A percentile compares a stretch with the other conserved stretches of the same genome.
phyloP scores from a whole-genome alignment of 1,140 invertebrate genomes.

The Apis dorsata region DNA sequence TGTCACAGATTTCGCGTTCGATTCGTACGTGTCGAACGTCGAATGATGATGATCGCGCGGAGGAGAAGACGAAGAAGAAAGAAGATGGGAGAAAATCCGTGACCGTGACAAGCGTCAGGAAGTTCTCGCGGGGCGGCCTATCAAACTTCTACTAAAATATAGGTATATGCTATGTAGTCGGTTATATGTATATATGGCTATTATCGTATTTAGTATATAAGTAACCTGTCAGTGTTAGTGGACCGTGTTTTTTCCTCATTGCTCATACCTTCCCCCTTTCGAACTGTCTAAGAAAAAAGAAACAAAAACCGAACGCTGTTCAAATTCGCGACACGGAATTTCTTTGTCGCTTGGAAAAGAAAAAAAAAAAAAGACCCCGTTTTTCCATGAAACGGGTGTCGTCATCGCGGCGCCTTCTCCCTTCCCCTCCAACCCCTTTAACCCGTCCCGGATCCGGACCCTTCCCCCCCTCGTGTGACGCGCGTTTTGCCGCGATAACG shows the following conservation, averaged over 20 bases:
- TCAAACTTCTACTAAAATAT: conserved; percentile 79
- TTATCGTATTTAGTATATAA: conserved; percentile 73
- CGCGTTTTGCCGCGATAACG: conserved; percentile 2
- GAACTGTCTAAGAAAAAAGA: not conserved
- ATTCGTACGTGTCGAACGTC: too few relatives aligned
- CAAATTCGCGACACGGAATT: conserved; percentile 11
- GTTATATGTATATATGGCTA: conserved; percentile 76
- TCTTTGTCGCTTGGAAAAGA: not conserved
- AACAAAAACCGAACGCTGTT: conserved; percentile 5
- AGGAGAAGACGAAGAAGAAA: too few relatives aligned
- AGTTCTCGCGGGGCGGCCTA: conserved; percentile 67
- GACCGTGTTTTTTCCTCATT: conserved; percentile 58
- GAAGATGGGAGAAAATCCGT: not conserved
- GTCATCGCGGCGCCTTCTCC: not conserved
- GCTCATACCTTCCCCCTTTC: not conserved
- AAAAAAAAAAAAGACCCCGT: too few relatives aligned
- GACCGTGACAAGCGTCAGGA: conserved; percentile 55
- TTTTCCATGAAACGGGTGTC: conserved; percentile 33
- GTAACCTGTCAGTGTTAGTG: conserved; percentile 72
- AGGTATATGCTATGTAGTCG: conserved; percentile 75
- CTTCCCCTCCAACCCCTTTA: not conserved
- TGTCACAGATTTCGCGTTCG: too few relatives aligned
- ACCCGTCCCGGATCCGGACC: too few relatives aligned
- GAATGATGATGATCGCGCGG: too few relatives aligned
- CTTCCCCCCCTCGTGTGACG: not conserved